Evolutionary conservation across 1,140 invertebrate species (phyloP), one percentile per base, ranked within the genome.

Genomic region (Hycleus cichorii): DNA sequence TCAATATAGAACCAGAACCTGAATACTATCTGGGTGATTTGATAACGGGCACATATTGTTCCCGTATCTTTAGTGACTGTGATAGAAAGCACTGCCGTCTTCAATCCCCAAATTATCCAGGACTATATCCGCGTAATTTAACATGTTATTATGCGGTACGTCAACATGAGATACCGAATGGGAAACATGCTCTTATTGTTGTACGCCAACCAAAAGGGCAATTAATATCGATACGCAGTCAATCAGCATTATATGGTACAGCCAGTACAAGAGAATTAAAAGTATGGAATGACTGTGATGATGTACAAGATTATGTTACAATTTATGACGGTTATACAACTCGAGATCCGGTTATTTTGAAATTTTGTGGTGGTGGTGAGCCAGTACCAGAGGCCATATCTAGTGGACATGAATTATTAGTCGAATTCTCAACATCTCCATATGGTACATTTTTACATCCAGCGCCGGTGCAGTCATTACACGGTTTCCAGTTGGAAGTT

Each of bases 51-150:
- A 92, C 91, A 47, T 91, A 92, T 76, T 94, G 91, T 76, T 91
- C 90, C 18, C 80, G 90, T 58, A 90, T 91, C 74, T 92, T 90
- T 78, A 90, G 87, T 75, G 87, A 91, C 74, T 94, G 91, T 73
- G 89, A 93, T 77, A 84, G 83, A 71, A 90, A 89, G 75, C 81
- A 84, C 49, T 94, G 91, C 75, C 83, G 89, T 59, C 81, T 94
- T 53, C 91, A 93, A 72, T 93, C 90, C 39, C 91, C 92, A 18
- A 94, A 94, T 78, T 94, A 90, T 75, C 91, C 91, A 6, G 91
- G 91, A 45, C 81, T 94, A 39, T 94, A 94, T 75, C 91, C 91
- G 0, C 81, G 91, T 40, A 94, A 94, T 74, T 80, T 92, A 66
- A 91, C 90, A 40, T 93, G 90, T 71, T 92, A 91, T 75, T 92